phyloP scores from a whole-genome alignment of 1,140 invertebrate genomes.

The Dreissena polymorpha region DNA sequence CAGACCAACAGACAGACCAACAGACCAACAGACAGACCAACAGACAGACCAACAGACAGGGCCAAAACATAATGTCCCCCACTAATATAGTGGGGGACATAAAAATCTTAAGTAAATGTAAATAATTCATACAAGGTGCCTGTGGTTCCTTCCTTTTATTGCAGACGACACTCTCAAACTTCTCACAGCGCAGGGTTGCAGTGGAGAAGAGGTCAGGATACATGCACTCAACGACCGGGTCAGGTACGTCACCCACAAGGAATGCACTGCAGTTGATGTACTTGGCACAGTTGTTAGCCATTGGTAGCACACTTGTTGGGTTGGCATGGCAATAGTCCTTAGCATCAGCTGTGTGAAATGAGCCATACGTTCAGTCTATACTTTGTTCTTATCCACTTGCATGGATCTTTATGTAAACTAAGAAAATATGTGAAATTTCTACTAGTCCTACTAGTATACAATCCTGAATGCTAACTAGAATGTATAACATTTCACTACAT shows the following conservation, averaged over 20 bases:
- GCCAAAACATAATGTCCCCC: no score
- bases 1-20: no score
- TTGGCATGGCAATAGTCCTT: slow-evolving; percentile 35
- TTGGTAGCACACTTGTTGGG: slow-evolving; percentile 11
- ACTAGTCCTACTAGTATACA: no score
- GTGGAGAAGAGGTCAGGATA: slow-evolving; percentile 63
- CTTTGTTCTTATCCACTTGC: no score
- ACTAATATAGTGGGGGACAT: no score
- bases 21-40: no score
- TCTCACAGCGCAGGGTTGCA: slow-evolving; percentile 51
- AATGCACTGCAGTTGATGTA: slow-evolving; percentile 34
- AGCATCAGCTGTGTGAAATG: slow-evolving; percentile 51
- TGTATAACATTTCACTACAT: no score
- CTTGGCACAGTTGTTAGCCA: slow-evolving; percentile 34
- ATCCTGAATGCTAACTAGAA: no score
- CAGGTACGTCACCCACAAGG: slow-evolving; percentile 19
- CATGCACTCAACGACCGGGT: slow-evolving; percentile 28
- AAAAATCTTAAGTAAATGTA: background rate
- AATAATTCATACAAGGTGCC: slow-evolving; percentile 54
- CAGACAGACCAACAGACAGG: no score
- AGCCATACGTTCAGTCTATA: background rate
- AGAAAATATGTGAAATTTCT: no score
- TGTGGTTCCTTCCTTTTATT: slow-evolving; percentile 52
- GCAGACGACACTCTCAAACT: slow-evolving; percentile 56
- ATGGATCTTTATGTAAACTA: no score